These are phyloP conservation scores for Paratilapia polleni DNA, from an alignment of 2,113 vertebrate genomes.

Conservation along the genomic window DNA sequence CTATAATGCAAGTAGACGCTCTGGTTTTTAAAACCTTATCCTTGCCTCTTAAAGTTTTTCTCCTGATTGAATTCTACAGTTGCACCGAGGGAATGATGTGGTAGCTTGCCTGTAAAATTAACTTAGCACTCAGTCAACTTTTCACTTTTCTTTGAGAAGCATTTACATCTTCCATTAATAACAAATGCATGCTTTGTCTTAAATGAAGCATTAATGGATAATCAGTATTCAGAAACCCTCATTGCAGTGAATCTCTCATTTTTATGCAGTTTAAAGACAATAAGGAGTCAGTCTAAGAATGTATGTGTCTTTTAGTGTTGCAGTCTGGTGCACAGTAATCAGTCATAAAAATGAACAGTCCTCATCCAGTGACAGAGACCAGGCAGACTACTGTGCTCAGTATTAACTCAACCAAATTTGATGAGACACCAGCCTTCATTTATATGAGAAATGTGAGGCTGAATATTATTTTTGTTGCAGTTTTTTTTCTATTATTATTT, in stretches of 20 bases:
- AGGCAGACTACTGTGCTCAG: not conserved
- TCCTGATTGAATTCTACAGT: constrained; percentile 12
- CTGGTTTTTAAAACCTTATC: constrained; percentile 1
- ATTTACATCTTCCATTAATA: not conserved
- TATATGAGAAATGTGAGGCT: not conserved
- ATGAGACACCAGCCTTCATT: not conserved
- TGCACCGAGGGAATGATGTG: not conserved
- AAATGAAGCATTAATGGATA: constrained; percentile 15
- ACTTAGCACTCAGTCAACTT: constrained; percentile 32
- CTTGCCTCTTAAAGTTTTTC: not conserved
- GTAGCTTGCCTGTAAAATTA: constrained; percentile 26
- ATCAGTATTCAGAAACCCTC: not conserved
- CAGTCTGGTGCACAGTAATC: not conserved
- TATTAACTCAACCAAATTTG: not conserved
- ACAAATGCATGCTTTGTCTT: not conserved
- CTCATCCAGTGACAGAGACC: not conserved
- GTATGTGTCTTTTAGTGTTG: not conserved
- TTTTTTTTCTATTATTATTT: not conserved
- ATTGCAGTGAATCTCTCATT: not conserved
- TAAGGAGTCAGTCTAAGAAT: not conserved
- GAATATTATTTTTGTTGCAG: not conserved
- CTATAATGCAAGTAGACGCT: not conserved
- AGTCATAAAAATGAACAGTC: constrained; percentile 9
- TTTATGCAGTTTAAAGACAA: not conserved
- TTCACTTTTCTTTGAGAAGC: not conserved